Base-by-base conservation (phyloP, 2,113 vertebrate species). In the Grallaria varia region DNA sequence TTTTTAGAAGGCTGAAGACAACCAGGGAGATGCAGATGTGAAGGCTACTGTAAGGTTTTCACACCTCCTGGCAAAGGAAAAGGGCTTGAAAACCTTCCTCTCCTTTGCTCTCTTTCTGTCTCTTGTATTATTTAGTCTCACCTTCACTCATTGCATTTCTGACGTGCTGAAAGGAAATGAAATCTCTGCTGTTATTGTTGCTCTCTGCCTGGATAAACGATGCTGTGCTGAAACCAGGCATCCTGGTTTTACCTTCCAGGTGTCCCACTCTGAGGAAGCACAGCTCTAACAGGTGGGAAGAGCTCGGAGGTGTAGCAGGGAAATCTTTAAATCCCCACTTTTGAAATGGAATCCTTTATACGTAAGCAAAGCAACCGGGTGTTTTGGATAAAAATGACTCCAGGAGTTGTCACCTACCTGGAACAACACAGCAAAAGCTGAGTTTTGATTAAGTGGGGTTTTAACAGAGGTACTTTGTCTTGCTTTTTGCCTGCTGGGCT, bases 111-210 rank as follows among this genome's bases (percentile, higher is more conserved):
- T 47, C 37, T 79, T 84, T 78, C 85, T 92, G 55, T n/a, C 82
- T 84, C n/a, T 90, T 88, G 64, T 64, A 6, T 90, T 96, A 60
- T 90, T 94, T 78, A 78, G 90, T 92, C 79, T 92, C 68, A 30
- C 72, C 64, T 74, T 83, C 0, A 0, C 79, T 84, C 27, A 2
- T 47, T 15, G 50, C 52, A n/a, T 73, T 81, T 67, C 73, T 91
- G 19, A 6, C 25, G 75, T 56, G 87, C 92, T 94, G 90, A 63
- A 92, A 95, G 92, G 93, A 93, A 93, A 95, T 90, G 82, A 92
- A 93, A 96, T 90, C 82, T 90, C 67, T 80, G 82, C 91, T 77
- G 82, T 79, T 88, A 13, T 93, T 88, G 78, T 59, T 91, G 90
- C 52, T 92, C 56, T 82, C 63, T 71, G 72, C 92, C 81, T 56